Evolutionary conservation across 2,888 invertebrate species (phyloP).

Genomic region (Leuctra nigra): DNA sequence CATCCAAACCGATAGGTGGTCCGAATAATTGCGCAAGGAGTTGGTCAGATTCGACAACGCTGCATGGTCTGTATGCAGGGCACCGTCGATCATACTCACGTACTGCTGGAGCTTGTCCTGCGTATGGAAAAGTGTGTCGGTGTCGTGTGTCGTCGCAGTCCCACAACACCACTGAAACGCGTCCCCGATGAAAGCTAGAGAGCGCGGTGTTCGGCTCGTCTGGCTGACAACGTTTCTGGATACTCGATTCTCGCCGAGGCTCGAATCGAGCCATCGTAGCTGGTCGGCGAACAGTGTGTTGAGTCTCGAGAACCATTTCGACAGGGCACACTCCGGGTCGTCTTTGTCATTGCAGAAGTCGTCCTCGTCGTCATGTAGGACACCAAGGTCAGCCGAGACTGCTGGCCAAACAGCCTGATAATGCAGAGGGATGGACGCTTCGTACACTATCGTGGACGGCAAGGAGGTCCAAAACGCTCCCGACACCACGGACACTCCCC

Average conservation of each 20-base stretch:
- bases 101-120: neutral
- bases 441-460: neutral
- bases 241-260: neutral
- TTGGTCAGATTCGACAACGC: too few species aligned
- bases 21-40: too few species aligned
- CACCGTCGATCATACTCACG: neutral
- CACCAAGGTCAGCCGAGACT: too few species aligned
- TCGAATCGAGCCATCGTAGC: neutral
- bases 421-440: neutral
- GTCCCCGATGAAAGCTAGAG: neutral
- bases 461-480: neutral
- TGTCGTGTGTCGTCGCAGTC: neutral
- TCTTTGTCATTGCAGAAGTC: neutral
- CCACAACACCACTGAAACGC: slow-evolving; percentile 1
- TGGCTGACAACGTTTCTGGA: neutral
- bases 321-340: neutral
- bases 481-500: neutral
- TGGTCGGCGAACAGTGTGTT: neutral
- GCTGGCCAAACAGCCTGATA: neutral
- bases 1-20: too few species aligned
- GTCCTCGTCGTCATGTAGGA: too few species aligned
- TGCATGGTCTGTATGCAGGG: neutral
- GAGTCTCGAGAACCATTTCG: neutral
- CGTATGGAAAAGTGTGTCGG: neutral
- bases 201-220: neutral